Conservation (phyloP, 30 jellyfish, hydroid and myxozoan species). For the Chrysaora quinquecirrha region DNA sequence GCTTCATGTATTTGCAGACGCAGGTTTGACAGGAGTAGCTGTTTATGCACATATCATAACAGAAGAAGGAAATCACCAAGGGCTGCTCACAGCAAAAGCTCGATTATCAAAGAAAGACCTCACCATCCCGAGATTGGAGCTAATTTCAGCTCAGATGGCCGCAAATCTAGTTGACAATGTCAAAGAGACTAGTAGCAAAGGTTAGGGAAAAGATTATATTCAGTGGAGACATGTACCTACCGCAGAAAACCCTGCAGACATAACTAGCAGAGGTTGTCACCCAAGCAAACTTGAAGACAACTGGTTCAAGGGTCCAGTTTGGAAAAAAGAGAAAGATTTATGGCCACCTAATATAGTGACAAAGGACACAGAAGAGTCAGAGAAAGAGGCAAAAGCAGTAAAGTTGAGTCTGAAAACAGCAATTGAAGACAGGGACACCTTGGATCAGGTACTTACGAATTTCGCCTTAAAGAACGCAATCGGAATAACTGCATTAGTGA, state of each 20-base stretch:
- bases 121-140: slow-evolving; percentile 62
- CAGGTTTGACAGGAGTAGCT: slow-evolving; percentile 57
- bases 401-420: slow-evolving; percentile 22
- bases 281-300: background rate
- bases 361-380: slow-evolving; percentile 32
- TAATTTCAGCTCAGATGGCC: slow-evolving; percentile 49
- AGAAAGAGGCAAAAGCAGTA: slow-evolving; percentile 22
- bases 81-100: slow-evolving; percentile 34
- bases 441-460: slow-evolving; percentile 7
- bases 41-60: slow-evolving; percentile 22
- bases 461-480: background rate
- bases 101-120: slow-evolving; percentile 35
- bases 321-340: background rate
- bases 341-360: slow-evolving; percentile 17
- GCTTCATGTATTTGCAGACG: slow-evolving; percentile 67
- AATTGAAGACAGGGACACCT: slow-evolving; percentile 12
- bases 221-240: slow-evolving; percentile 28
- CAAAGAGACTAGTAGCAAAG: background rate
- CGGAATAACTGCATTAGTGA: slow-evolving; percentile 16
- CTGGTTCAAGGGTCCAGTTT: slow-evolving; percentile 30
- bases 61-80: slow-evolving; percentile 21
- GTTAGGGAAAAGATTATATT: slow-evolving; percentile 14
- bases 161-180: slow-evolving; percentile 53
- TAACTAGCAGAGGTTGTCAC: slow-evolving; percentile 9
- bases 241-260: slow-evolving; percentile 29